These are phyloP conservation scores for Emydura subglobosa DNA, from an alignment of 2,113 vertebrate genomes.

Conservation along the genomic window DNA sequence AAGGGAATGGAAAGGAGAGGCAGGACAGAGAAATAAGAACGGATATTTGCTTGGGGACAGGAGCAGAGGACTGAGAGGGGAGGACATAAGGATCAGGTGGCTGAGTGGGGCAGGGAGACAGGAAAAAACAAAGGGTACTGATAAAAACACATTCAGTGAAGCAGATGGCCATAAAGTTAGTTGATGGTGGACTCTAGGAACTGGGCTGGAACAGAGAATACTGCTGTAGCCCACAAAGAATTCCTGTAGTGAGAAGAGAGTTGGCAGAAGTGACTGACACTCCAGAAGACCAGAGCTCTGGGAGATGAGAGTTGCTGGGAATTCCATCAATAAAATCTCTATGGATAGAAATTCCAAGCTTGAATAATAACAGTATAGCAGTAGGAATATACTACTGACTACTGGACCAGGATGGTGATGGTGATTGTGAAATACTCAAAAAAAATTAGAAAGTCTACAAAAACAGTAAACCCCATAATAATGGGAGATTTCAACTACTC, in stretches of 20 bases:
- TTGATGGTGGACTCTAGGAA: neutral
- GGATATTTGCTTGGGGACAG: accelerated
- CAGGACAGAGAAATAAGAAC: neutral
- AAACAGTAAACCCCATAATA: neutral
- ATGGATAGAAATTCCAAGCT: neutral
- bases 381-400: neutral
- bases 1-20: neutral
- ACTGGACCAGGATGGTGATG: neutral
- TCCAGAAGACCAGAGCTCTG: neutral
- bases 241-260: neutral
- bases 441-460: neutral
- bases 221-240: neutral
- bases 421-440: neutral
- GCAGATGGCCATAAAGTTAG: neutral
- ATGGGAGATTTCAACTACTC: neutral
- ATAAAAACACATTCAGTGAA: neutral
- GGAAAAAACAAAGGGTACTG: neutral
- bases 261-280: neutral
- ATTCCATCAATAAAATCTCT: neutral
- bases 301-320: neutral
- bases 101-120: neutral
- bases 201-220: neutral
- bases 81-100: neutral
- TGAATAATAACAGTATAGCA: neutral
- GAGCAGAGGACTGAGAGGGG: neutral